phyloP scores from a whole-genome alignment of 2,888 invertebrate species.

The Dicycla oo region DNA sequence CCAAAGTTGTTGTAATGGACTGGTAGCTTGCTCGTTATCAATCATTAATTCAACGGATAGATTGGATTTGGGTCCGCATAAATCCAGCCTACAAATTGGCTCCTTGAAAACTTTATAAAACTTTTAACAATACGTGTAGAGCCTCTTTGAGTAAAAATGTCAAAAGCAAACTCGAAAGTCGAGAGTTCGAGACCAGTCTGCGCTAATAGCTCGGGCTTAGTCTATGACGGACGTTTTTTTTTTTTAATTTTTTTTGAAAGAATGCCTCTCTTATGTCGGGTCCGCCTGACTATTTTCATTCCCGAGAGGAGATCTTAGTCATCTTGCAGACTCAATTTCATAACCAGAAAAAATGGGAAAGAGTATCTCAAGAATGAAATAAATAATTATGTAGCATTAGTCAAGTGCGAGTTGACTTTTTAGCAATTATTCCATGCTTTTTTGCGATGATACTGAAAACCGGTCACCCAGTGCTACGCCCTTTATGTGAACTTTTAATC shows the following conservation, averaged over 20 bases:
- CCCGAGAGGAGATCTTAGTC: background rate
- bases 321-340: background rate
- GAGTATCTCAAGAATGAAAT: background rate
- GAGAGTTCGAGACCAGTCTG: slow-evolving; percentile 1
- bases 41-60: slow-evolving; percentile 73
- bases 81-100: slow-evolving; percentile 71
- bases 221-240: background rate
- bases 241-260: background rate
- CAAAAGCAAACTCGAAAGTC: slow-evolving; percentile 66
- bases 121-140: slow-evolving; percentile 69
- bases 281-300: too few species aligned
- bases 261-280: background rate
- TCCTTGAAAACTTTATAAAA: slow-evolving; percentile 67
- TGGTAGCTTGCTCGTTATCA: slow-evolving; percentile 69
- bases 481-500: slow-evolving; percentile 7
- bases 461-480: background rate
- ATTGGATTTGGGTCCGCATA: slow-evolving; percentile 75
- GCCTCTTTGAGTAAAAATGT: slow-evolving; percentile 65
- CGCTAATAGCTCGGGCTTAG: background rate
- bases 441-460: slow-evolving; percentile 4
- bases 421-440: background rate
- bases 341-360: background rate
- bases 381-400: background rate
- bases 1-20: slow-evolving; percentile 65
- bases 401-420: background rate